Base-by-base conservation (phyloP, 2,888 invertebrate genomes). In the Tanytarsus gracilentus region DNA sequence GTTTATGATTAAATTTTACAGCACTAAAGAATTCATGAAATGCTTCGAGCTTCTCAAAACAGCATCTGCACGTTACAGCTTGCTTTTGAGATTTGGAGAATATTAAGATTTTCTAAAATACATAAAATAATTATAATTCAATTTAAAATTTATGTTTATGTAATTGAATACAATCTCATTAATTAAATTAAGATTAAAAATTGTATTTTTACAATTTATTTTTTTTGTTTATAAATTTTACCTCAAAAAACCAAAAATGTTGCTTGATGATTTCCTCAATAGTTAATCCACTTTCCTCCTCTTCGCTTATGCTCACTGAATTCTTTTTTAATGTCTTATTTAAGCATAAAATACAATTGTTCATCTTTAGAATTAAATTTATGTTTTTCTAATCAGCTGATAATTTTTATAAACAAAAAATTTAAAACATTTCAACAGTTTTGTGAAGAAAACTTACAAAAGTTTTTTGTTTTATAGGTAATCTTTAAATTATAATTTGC, bases 21-120 rank as follows among this genome's bases (percentile, higher is more conserved):
- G 49, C 49, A n/a, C 11, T n/a, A 6, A 49, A 49, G 16, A 49
- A 49, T 27, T 49, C 49, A 8, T 49, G 26, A 25, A 49, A 49
- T 14, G 11, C 11, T 8, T 49, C 26, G 2, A 49, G 26, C 7
- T 49, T 49, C 3, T 6, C 26, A 11, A n/a, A 49, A 18, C 49
- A 49, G 5, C 26, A n/a, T 25, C 8, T 49, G 27, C 49, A 49
- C n/a, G 27, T 49, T n/a, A 49, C n/a, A 14, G 27, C 9, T 26
- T 2, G 7, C 14, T n/a, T 26, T 26, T 49, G 27, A n/a, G 14
- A 5, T 23, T 18, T 9, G 18, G 40, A 8, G n/a, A 33, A 33
- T 2, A 11, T 21, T 5, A 44, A 5, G 5, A 44, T 23, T 44
- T 6, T 44, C 44, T 44, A 11, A 18, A 44, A 44, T 23, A 1